Conservation (phyloP, 2,888 invertebrate species). For the Andrena bicolor region DNA sequence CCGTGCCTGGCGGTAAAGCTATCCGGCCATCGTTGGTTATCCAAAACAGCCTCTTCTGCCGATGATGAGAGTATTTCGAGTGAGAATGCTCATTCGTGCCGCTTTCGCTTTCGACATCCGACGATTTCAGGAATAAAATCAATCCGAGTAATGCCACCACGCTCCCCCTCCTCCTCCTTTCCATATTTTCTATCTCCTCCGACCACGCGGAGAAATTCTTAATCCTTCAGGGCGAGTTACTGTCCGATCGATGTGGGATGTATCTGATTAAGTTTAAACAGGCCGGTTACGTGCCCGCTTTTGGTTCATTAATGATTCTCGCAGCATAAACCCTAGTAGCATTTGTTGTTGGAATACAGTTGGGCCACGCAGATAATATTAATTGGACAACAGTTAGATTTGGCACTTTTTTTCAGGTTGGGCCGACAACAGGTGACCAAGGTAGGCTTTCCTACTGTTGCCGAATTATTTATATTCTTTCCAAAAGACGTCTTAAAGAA, state of each 20-base stretch:
- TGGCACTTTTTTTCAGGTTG: too few species aligned
- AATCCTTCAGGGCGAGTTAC: too few species aligned
- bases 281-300: not conserved
- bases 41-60: slow-evolving; percentile 94
- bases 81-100: slow-evolving; percentile 39
- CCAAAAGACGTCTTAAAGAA: too few species aligned
- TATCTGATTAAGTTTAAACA: not conserved
- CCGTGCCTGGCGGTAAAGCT: slow-evolving; percentile 93
- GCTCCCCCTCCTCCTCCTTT: slow-evolving; percentile 10
- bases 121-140: slow-evolving; percentile 50
- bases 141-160: slow-evolving; percentile 66
- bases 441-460: too few species aligned
- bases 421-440: too few species aligned
- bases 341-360: too few species aligned
- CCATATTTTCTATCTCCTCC: slow-evolving; percentile 14
- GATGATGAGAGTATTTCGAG: slow-evolving; percentile 86
- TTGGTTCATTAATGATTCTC: not conserved
- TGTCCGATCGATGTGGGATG: not conserved
- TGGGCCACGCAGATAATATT: too few species aligned
- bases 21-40: slow-evolving; percentile 94
- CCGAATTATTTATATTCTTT: too few species aligned
- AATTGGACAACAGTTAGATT: too few species aligned
- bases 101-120: slow-evolving; percentile 41
- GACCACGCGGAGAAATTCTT: not conserved
- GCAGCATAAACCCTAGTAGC: too few species aligned